Percentiles rank a stretch among this genome's conserved stretches.
phyloP scores from a whole-genome alignment of 1,140 invertebrate genomes.

The Sipha flava region DNA sequence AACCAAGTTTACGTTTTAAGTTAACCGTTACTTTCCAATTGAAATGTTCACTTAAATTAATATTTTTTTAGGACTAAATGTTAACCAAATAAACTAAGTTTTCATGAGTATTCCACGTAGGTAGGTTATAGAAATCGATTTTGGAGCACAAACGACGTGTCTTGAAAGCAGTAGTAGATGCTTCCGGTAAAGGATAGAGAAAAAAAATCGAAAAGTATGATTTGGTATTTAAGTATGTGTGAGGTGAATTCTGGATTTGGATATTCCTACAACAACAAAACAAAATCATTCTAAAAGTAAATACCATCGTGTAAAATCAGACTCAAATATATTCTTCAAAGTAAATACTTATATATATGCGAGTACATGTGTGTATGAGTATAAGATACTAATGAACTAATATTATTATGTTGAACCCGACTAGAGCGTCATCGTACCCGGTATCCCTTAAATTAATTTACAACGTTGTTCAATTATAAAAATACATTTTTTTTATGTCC shows the following conservation, averaged over 20 bases:
- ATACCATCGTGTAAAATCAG: too few relatives aligned
- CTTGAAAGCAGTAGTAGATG: not conserved
- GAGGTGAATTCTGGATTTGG: not conserved
- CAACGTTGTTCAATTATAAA: too few relatives aligned
- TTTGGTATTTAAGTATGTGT: not conserved
- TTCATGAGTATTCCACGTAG: not conserved
- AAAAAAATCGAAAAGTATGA: not conserved
- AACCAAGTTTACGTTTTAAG: not conserved
- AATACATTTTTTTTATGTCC: too few relatives aligned
- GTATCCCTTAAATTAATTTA: too few relatives aligned
- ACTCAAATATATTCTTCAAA: too few relatives aligned
- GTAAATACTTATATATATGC: too few relatives aligned
- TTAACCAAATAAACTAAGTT: not conserved
- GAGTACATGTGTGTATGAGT: too few relatives aligned
- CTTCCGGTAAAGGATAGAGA: not conserved
- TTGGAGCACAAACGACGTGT: not conserved
- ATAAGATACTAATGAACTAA: too few relatives aligned
- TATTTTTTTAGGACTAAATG: conserved; percentile 12
- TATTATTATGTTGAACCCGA: too few relatives aligned
- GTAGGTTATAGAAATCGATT: not conserved
- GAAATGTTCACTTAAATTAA: not conserved
- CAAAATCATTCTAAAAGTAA: too few relatives aligned
- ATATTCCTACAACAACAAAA: too few relatives aligned
- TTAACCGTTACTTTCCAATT: not conserved
- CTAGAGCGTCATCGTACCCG: too few relatives aligned